These are phyloP conservation scores for Scaptomyza parva DNA, from an alignment of 2,888 invertebrate genomes.

Conservation along the genomic window DNA sequence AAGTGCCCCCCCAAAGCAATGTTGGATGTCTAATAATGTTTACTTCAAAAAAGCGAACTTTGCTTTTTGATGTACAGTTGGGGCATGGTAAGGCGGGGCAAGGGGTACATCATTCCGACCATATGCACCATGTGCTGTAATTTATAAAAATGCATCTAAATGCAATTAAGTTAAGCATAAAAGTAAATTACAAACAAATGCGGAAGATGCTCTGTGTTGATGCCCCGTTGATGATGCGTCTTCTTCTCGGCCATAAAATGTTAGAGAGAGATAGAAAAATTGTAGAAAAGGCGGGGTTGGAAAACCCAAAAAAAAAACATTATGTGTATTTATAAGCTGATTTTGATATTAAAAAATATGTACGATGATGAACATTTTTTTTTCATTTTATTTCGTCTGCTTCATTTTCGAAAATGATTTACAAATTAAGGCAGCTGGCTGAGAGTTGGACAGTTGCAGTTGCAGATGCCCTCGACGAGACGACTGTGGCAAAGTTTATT, in stretches of 20 bases:
- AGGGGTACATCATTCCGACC: not conserved
- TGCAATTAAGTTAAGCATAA: slow-evolving; percentile 82
- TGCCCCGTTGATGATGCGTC: no score
- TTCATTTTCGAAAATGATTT: slow-evolving; percentile 58
- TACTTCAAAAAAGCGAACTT: slow-evolving; percentile 47
- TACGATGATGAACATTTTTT: slow-evolving; percentile 2
- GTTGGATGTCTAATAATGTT: slow-evolving; percentile 51
- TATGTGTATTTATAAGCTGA: slow-evolving; percentile 70
- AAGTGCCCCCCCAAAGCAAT: slow-evolving; percentile 65
- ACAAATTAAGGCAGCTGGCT: slow-evolving; percentile 74
- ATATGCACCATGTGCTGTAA: slow-evolving; percentile 63
- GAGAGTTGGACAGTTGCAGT: slow-evolving; percentile 24
- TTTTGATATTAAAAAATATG: slow-evolving; percentile 64
- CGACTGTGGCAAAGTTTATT: slow-evolving; percentile 68
- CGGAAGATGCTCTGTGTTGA: slow-evolving; percentile 64
- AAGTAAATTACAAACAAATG: slow-evolving; percentile 81
- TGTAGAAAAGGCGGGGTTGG: not conserved
- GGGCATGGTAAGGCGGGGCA: not conserved
- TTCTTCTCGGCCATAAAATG: slow-evolving; percentile 6
- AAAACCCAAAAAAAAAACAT: slow-evolving; percentile 24
- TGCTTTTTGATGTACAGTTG: slow-evolving; percentile 34
- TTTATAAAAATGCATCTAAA: slow-evolving; percentile 81
- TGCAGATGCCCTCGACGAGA: slow-evolving; percentile 53
- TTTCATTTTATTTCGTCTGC: slow-evolving; percentile 1
- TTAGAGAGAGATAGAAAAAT: not conserved